Conservation (phyloP, 2,797 vertebrate genomes). For the Craterocephalus amniculus region DNA sequence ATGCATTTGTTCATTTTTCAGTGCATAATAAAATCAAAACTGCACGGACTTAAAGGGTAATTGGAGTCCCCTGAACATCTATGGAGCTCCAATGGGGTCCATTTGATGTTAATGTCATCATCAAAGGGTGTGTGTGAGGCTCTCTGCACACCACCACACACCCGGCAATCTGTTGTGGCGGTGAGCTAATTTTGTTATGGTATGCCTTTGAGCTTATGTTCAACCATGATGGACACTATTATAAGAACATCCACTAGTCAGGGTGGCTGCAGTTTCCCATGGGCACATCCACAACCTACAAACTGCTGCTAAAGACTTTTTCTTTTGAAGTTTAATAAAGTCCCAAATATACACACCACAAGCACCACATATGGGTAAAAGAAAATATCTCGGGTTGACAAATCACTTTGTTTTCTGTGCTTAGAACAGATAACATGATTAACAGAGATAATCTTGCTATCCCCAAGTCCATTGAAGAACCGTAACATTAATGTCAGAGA, state of each 20-base stretch:
- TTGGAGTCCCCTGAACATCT: not conserved
- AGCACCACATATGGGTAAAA: not conserved
- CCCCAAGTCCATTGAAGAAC: not conserved
- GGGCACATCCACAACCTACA: not conserved
- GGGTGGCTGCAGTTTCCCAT: not conserved
- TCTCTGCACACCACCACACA: not conserved
- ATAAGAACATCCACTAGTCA: no score
- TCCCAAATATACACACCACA: not conserved
- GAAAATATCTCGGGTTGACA: not conserved
- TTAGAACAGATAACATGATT: not conserved
- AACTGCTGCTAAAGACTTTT: not conserved
- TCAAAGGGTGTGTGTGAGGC: not conserved
- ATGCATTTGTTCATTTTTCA: slow-evolving; percentile 5
- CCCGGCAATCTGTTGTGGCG: not conserved
- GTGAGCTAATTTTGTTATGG: not conserved
- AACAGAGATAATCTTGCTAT: not conserved
- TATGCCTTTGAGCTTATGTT: not conserved
- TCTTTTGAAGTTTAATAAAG: not conserved
- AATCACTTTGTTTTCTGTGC: not conserved
- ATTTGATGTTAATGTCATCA: not conserved
- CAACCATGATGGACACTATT: not conserved
- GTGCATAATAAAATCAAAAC: not conserved
- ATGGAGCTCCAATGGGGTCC: not conserved
- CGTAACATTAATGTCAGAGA: not conserved
- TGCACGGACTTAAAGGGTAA: slow-evolving; percentile 1